These are phyloP conservation scores for Dimorphilus gyrociliatus DNA, from an alignment of 2,888 invertebrate species.

Conservation along the genomic window DNA sequence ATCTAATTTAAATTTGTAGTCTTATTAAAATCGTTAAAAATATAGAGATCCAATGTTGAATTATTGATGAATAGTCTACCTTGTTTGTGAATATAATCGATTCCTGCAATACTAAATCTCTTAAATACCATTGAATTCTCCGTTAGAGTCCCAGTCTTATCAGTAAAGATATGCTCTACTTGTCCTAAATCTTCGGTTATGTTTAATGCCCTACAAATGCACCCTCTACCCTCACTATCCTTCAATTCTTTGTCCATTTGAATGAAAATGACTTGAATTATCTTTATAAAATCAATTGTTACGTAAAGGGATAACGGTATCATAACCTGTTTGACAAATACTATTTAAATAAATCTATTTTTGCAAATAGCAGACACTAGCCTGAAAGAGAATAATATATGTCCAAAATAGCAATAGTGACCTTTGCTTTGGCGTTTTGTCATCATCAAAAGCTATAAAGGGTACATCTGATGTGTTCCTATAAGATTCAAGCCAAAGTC, in stretches of 20 bases:
- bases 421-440: constrained; percentile 43
- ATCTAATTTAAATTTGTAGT: too few relatives aligned
- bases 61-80: too few relatives aligned
- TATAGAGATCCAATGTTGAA: too few relatives aligned
- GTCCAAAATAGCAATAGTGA: constrained; percentile 82
- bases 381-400: constrained; percentile 82
- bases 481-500: constrained; percentile 61
- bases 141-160: constrained; percentile 92
- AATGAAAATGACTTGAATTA: constrained; percentile 86
- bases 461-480: constrained; percentile 16
- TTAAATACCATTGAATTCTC: constrained; percentile 95
- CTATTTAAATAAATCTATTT: background rate
- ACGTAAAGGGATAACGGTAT: constrained; percentile 92
- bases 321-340: constrained; percentile 55
- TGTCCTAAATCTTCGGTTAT: constrained; percentile 95
- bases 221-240: constrained; percentile 58
- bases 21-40: too few relatives aligned
- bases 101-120: constrained; percentile 68
- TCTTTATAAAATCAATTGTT: constrained; percentile 85
- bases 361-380: constrained; percentile 22
- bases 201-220: constrained; percentile 85
- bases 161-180: constrained; percentile 67
- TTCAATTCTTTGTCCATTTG: constrained; percentile 71
- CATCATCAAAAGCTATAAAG: constrained; percentile 21
- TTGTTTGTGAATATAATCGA: too few relatives aligned